phyloP scores from a whole-genome alignment of 2,113 vertebrate genomes.

The Ammodytes dubius region DNA sequence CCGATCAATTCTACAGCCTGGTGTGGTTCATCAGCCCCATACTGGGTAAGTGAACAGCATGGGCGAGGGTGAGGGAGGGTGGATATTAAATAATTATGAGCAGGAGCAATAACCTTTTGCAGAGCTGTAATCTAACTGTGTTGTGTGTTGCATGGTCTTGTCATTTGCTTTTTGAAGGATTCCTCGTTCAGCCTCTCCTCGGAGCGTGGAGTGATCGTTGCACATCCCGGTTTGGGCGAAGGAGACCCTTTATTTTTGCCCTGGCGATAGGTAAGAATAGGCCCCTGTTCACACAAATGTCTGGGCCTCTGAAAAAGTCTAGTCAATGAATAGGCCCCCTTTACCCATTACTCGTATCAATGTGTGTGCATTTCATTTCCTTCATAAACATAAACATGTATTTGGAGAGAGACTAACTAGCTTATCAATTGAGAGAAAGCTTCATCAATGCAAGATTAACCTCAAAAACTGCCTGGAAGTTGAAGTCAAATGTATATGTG shows the following conservation, averaged over 20 bases:
- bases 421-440: too few relatives aligned
- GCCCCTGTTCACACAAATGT: too few relatives aligned
- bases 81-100: slow-evolving; percentile 1
- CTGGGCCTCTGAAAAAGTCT: too few relatives aligned
- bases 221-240: slow-evolving; percentile 93
- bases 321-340: too few relatives aligned
- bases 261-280: slow-evolving; percentile 90
- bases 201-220: slow-evolving; percentile 98
- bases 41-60: slow-evolving; percentile 85
- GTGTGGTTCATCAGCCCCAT: slow-evolving; percentile 99
- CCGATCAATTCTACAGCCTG: slow-evolving; percentile 96
- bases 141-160: background rate
- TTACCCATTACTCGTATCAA: too few relatives aligned
- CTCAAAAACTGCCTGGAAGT: too few relatives aligned
- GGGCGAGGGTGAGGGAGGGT: background rate
- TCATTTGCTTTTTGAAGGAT: slow-evolving; percentile 85
- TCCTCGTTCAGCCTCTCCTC: slow-evolving; percentile 94
- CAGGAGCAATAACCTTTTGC: background rate
- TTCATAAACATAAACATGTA: too few relatives aligned
- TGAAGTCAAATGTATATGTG: too few relatives aligned
- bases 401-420: too few relatives aligned
- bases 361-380: too few relatives aligned
- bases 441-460: too few relatives aligned
- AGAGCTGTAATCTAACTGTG: background rate
- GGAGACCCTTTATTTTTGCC: slow-evolving; percentile 96